Percentiles rank a stretch among this genome's conserved stretches.
phyloP scores from a whole-genome alignment of 2,888 invertebrate species.

The Drosophila nr. perissopoda region DNA sequence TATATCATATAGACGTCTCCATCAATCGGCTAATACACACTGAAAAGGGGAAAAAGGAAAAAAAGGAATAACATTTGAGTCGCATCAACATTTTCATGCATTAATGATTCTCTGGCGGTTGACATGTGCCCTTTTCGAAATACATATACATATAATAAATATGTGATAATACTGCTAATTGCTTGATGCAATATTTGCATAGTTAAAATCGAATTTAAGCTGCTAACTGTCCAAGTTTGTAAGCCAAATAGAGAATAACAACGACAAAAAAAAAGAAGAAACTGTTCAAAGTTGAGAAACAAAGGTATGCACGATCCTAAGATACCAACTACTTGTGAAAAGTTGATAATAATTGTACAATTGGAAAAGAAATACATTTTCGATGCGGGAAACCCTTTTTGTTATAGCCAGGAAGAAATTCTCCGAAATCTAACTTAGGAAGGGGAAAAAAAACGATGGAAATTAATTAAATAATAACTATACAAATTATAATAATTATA shows the following conservation, averaged over 20 bases:
- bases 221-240: slow-evolving; percentile 60
- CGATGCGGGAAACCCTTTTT: background rate
- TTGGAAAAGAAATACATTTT: background rate
- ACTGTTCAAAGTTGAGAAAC: background rate
- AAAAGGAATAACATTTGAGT: slow-evolving; percentile 5
- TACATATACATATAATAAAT: slow-evolving; percentile 44
- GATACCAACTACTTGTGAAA: background rate
- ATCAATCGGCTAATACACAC: background rate
- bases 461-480: background rate
- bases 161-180: slow-evolving; percentile 73
- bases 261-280: slow-evolving; percentile 6
- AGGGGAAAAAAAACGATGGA: background rate
- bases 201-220: slow-evolving; percentile 71
- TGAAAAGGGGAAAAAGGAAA: background rate
- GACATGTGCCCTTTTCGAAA: slow-evolving; percentile 64
- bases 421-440: background rate
- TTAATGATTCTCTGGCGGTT: slow-evolving; percentile 56
- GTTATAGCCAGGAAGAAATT: too few species aligned
- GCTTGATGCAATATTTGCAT: slow-evolving; percentile 65
- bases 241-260: slow-evolving; percentile 29
- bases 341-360: background rate
- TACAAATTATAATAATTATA: too few species aligned
- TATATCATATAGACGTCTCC: background rate
- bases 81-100: slow-evolving; percentile 28
- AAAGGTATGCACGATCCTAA: background rate